Evolutionary conservation across 2,797 vertebrate species (phyloP).

Genomic region (Sebastes kiyomatsui): DNA sequence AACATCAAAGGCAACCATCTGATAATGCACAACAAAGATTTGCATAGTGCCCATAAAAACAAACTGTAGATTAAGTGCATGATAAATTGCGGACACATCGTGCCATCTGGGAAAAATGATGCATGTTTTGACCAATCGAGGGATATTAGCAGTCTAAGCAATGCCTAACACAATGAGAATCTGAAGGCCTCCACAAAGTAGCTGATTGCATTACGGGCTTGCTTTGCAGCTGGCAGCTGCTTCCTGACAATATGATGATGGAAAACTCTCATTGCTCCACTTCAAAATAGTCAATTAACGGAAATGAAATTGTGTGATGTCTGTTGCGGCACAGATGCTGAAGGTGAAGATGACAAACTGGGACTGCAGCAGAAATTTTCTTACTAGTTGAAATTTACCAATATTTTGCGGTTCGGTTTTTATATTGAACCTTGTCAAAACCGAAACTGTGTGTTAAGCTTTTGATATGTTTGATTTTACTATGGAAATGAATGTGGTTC

Average conservation of each 20-base stretch:
- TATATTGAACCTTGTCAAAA: neutral
- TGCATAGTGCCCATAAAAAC: neutral
- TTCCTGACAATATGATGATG: slow-evolving; percentile 75
- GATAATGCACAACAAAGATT: neutral
- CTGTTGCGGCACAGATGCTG: slow-evolving; percentile 61
- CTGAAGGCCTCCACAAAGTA: slow-evolving; percentile 52
- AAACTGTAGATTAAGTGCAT: slow-evolving; percentile 1
- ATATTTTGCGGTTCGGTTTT: neutral
- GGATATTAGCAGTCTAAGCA: slow-evolving; percentile 52
- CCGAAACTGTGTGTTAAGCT: neutral
- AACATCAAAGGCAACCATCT: slow-evolving; percentile 1
- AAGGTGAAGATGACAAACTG: slow-evolving; percentile 55
- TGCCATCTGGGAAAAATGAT: slow-evolving; percentile 16
- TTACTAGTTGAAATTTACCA: neutral
- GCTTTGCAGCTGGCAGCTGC: slow-evolving; percentile 75
- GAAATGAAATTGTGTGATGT: slow-evolving; percentile 66
- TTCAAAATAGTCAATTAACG: slow-evolving; percentile 75
- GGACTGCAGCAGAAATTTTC: slow-evolving; percentile 26
- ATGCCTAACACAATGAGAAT: slow-evolving; percentile 46
- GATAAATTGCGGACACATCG: neutral
- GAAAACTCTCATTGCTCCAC: slow-evolving; percentile 65
- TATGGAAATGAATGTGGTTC: neutral
- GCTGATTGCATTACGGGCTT: slow-evolving; percentile 70
- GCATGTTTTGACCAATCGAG: slow-evolving; percentile 42
- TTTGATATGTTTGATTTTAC: neutral